Evolutionary conservation across 2,797 vertebrate genomes (phyloP).

Genomic region (Crocodylus rhombifer): DNA sequence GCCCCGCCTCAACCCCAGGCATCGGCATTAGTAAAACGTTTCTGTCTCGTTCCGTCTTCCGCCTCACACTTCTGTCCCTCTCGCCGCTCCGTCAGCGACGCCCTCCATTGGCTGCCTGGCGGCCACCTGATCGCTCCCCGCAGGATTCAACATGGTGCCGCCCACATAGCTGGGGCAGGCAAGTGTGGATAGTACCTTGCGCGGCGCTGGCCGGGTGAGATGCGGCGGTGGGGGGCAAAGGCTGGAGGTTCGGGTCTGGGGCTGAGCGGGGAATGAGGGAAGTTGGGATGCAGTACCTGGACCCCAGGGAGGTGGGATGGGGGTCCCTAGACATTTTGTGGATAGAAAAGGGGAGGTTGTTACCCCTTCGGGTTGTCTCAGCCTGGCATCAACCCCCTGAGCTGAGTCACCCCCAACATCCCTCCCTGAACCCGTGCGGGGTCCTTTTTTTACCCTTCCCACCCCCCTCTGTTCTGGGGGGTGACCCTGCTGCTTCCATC

Average conservation of each 20-base stretch:
- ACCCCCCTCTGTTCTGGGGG: too few species aligned
- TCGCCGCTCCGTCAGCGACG: neutral
- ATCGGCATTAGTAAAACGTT: neutral
- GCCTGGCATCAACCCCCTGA: neutral
- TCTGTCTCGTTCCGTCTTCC: neutral
- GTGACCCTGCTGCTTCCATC: too few species aligned
- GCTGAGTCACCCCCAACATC: neutral
- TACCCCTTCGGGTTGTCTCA: neutral
- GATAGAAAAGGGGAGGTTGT: too few species aligned
- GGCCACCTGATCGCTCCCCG: conserved; percentile 45
- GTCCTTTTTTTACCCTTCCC: neutral
- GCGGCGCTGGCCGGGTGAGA: neutral
- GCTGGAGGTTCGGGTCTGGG: neutral
- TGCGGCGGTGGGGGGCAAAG: neutral
- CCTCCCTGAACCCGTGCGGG: too few species aligned
- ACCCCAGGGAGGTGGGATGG: too few species aligned
- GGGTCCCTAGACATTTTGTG: too few species aligned
- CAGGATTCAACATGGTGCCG: conserved; percentile 72
- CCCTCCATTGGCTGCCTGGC: neutral
- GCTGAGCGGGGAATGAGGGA: too few species aligned
- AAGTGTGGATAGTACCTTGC: neutral
- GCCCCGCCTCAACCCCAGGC: too few species aligned
- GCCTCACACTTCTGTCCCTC: neutral
- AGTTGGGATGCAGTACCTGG: neutral
- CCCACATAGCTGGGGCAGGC: neutral